Conservation (phyloP, 2,888 invertebrate genomes). For the Endotricha flammealis region DNA sequence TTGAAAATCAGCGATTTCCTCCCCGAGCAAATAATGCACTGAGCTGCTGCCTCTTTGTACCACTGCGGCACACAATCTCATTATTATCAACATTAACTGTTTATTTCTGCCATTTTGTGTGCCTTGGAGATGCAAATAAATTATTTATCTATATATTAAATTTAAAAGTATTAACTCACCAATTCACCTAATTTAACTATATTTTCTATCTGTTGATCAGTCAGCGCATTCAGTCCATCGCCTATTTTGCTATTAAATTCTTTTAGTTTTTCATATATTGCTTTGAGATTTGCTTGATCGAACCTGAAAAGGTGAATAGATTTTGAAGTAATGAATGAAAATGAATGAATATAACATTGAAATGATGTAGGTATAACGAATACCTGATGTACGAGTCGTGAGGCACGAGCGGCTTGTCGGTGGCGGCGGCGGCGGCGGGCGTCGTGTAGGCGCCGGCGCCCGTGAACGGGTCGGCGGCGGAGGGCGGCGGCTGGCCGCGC, state of each 20-base stretch:
- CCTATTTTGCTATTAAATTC: constrained; percentile 84
- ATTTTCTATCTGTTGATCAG: constrained; percentile 76
- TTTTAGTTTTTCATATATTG: constrained; percentile 84
- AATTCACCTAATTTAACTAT: constrained; percentile 81
- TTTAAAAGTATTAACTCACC: no score
- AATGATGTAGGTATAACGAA: no score
- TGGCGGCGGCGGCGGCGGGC: constrained; percentile 37
- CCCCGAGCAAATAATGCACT: no score
- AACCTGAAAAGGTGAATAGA: no score
- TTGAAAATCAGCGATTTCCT: no score
- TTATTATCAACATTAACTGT: no score
- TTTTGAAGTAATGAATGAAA: no score
- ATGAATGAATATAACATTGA: constrained; percentile 33
- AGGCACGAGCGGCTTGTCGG: constrained; percentile 55
- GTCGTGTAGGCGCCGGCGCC: constrained; percentile 85
- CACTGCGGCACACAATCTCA: no score
- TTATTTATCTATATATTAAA: no score
- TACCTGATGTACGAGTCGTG: constrained; percentile 64
- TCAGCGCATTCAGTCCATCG: constrained; percentile 67
- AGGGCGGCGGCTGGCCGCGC: constrained; percentile 27
- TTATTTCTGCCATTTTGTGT: no score
- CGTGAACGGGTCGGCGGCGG: constrained; percentile 81
- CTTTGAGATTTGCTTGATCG: constrained; percentile 86
- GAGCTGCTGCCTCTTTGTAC: no score
- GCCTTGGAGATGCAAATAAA: no score